Evolutionary conservation across 1,140 invertebrate species (phyloP), one percentile per base, ranked within the genome.

Genomic region (Diuraphis noxia): DNA sequence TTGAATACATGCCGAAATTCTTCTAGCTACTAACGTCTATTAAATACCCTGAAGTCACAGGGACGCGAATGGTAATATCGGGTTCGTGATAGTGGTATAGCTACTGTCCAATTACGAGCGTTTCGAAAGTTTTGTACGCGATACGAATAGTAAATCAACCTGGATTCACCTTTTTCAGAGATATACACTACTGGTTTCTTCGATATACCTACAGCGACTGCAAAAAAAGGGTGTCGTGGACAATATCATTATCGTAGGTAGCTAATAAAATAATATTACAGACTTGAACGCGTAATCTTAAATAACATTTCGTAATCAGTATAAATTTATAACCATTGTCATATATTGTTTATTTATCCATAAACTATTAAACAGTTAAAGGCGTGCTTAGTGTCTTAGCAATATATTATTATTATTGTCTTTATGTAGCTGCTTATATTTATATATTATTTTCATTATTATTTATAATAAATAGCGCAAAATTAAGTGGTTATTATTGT

Each of bases 91-190:
- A 79, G n/a, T n/a, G 79, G 41, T 34, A 30, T 8, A 43, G 23
- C 19, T 34, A 46, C 63, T 52, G 72, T 91, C 89, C 89, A 91
- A 91, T 91, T 91, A 91, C 72, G 77, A 91, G 23, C n/a, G 36
- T 91, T 91, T 79, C 89, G 89, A 91, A 91, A 91, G 89, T 91
- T 81, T 63, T 8, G 23, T 49, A 91, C 89, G 41, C 77, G 89
- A 82, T 82, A 82, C 72, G 77, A 79, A 91, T 82, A 23, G 77
- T 6, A 91, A 91, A 91, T 91, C 77, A 91, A 91, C 89, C 63
- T 77, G 63, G 63, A 77, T 90, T 91, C 72, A 91, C 89, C 89
- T 82, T 91, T 91, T 91, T 91, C 89, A 91, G 89, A 79, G 25
- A 46, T 46, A 34, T 46, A 81, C 34, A 25, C 41, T 91, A 82